Evolutionary conservation across 2,113 vertebrate species (phyloP), one percentile per base, ranked within the genome.

Genomic region (Ammospiza nelsoni): DNA sequence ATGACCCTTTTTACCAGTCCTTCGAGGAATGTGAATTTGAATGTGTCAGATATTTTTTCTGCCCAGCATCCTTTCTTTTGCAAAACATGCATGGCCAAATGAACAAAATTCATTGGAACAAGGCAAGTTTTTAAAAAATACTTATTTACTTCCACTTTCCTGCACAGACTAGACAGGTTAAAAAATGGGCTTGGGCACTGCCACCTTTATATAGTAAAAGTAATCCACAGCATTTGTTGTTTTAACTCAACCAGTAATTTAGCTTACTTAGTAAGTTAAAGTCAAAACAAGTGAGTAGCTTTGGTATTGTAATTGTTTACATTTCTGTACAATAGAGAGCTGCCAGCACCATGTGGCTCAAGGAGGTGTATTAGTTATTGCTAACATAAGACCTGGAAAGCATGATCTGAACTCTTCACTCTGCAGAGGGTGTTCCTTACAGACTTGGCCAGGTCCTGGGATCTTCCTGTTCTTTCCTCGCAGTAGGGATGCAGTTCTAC

Each of bases 371-470:
- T 12, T 35, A 37, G 14, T 67, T 31, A 29, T 12, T 13, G 1
- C n/a, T 63, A 59, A 51, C 1, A 5, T 1, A 44, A 44, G 28
- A 58, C 6, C 3, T 67, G 52, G 33, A 67, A 89, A 72, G 6
- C 0, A 0, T 5, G 17, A 33, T 12, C 20, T 22, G 15, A 78
- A 54, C 9, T 35, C n/a, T 63, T 49, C 43, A 19, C 10, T 55
- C 35, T 3, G 2, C 3, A 6, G 28, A 80, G 3, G 3, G 3
- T 52, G 3, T 15, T 62, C 13, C 27, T 71, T 9, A 2, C 0
- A 2, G 17, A 20, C 4, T 33, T 65, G 27, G 13, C 12, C 8
- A n/a, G 19, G 18, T 27, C 10, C 20, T 75, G 31, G 46, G 23
- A n/a, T 58, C 17, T 14, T 61, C 14, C 27, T 11, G 20, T 46